Evolutionary conservation across 1,140 invertebrate species (phyloP), one percentile per base, ranked within the genome.

Genomic region (Sycophaga agraensis): DNA sequence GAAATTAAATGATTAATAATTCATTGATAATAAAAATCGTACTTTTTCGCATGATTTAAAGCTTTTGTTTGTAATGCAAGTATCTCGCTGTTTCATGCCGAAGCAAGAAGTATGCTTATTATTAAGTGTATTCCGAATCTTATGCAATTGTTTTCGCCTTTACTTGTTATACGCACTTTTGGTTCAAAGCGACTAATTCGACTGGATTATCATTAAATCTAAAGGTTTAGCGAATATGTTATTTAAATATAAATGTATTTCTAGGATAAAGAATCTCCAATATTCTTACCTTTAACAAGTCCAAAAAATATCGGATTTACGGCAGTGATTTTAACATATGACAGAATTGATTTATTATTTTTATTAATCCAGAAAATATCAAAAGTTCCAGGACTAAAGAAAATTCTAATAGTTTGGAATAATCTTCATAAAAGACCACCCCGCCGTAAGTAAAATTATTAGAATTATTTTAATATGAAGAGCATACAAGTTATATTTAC

Each of bases 371-470:
- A 89, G 70, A 90, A 91, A 74, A 79, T 96, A 51, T 85, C 89
- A 0, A 86, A 88, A 66, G 92, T 91, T 42, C 92, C 92, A 37
- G 94, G 91, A 73, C 77, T 96, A 2, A 86, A 87, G 56, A 95
- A 94, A 83, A 88, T 96, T 68, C 75, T 97, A 8, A 91, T 97
- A 21, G 84, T 97, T 54, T 97, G 94, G 94, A 97, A 97, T 80
- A 94, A 96, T 82, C 92, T 94, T 75, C 87, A 88, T 42, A 95
- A 95, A 77, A 76, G 85, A 62, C 93, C 93, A 34, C 93, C 93
- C 8, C 86, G 88, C 66, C 78, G 90, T 92, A 79, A 87, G 76
- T 74, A 65, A 51, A 57, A 42, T 54, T 42, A 17, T 16, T 5
- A 12, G 7, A 42, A 45, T 22, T 22, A 24, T 45, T 45, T 16